Conservation (phyloP, 2,888 invertebrate species). For the Plutella xylostella region DNA sequence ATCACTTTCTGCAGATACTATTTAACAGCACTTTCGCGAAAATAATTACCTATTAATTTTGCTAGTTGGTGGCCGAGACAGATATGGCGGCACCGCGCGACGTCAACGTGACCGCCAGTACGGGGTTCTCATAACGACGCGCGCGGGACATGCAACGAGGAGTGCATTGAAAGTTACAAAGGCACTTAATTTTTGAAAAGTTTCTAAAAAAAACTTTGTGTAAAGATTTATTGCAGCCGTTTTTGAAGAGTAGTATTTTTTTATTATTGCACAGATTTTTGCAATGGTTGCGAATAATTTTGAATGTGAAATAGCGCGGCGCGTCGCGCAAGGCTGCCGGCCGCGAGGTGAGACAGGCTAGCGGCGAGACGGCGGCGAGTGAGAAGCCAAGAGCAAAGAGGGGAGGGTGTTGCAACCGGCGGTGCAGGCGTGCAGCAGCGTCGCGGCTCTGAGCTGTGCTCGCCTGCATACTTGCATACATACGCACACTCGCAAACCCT, state of each 20-base stretch:
- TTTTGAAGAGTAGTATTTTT: conserved; percentile 37
- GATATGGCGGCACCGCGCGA: conserved; percentile 77
- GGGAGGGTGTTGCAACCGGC: conserved; percentile 69
- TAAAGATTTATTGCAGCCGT: conserved; percentile 48
- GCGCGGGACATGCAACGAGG: conserved; percentile 78
- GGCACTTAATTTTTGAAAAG: conserved; percentile 49
- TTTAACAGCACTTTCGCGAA: conserved; percentile 56
- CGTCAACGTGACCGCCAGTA: conserved; percentile 77
- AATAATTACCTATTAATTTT: conserved; percentile 73
- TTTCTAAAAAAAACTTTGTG: conserved; percentile 51
- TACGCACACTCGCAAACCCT: conserved; percentile 57
- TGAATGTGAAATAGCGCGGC: conserved; percentile 70
- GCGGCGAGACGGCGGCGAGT: conserved; percentile 67
- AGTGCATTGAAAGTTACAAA: conserved; percentile 69
- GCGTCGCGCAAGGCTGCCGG: conserved; percentile 70
- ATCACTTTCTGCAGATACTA: conserved; percentile 44
- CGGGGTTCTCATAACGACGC: conserved; percentile 85
- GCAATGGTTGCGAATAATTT: conserved; percentile 69
- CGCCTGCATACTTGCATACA: conserved; percentile 68
- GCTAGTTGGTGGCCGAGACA: conserved; percentile 72
- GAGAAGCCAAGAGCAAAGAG: conserved; percentile 67
- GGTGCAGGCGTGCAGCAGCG: conserved; percentile 70
- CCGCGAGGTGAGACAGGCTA: conserved; percentile 70
- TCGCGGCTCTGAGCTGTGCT: conserved; percentile 58
- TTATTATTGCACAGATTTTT: conserved; percentile 66